These are phyloP conservation scores for Bostrychus sinensis DNA, from an alignment of 2,113 vertebrate species.

Conservation along the genomic window DNA sequence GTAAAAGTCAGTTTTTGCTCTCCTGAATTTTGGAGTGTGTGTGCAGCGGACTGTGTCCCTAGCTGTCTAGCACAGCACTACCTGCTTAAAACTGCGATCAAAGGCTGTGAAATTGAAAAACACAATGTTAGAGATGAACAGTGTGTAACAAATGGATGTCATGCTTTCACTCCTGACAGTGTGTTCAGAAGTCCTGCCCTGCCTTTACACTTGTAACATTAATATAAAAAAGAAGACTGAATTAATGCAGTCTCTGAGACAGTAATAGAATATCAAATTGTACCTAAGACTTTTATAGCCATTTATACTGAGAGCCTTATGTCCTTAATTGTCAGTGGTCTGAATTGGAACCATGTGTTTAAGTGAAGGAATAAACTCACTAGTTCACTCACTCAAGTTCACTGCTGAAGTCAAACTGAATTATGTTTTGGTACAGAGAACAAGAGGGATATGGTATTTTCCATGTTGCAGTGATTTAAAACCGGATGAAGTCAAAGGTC, in stretches of 20 bases:
- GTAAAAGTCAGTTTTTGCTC: neutral
- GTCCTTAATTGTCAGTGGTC: neutral
- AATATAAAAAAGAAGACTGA: neutral
- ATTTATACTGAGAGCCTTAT: neutral
- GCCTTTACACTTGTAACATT: slow-evolving; percentile 1
- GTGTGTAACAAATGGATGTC: slow-evolving; percentile 29
- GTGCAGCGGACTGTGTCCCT: neutral
- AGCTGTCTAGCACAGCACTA: neutral
- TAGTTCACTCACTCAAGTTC: no score
- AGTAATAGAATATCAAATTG: neutral
- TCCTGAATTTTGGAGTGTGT: neutral
- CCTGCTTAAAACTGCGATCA: slow-evolving; percentile 22
- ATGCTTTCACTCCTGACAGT: neutral
- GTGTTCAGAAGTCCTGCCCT: slow-evolving; percentile 1
- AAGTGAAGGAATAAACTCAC: slow-evolving; percentile 1
- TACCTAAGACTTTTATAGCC: neutral
- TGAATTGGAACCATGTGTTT: slow-evolving; percentile 15
- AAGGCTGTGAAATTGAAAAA: slow-evolving; percentile 28
- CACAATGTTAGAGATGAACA: slow-evolving; percentile 17
- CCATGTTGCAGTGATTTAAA: slow-evolving; percentile 18
- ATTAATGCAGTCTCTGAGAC: neutral
- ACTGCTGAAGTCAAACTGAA: slow-evolving; percentile 20
- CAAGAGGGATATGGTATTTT: neutral
- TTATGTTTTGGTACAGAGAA: slow-evolving; percentile 10
- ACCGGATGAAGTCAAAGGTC: slow-evolving; percentile 45